Conservation (phyloP, 2,113 vertebrate species). For the Plotosus lineatus region DNA sequence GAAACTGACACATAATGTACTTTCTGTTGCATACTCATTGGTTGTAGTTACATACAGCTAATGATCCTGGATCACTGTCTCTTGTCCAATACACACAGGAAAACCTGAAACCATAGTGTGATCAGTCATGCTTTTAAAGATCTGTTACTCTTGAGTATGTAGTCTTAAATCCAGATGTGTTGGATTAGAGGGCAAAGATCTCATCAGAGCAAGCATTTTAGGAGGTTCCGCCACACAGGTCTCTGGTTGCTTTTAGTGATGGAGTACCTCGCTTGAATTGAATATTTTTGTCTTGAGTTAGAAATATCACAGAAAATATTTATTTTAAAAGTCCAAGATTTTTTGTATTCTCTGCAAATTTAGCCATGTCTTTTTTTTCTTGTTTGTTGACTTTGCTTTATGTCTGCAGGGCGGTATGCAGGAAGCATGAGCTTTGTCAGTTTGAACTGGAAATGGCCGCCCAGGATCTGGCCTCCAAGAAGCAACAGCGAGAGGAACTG, state of each 20-base stretch:
- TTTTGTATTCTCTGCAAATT: background rate
- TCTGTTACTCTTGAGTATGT: background rate
- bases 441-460: conserved; percentile 88
- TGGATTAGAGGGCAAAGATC: conserved; percentile 7
- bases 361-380: background rate
- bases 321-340: no score
- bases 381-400: background rate
- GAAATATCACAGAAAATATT: background rate
- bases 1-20: no score
- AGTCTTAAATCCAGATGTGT: conserved; percentile 8
- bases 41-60: background rate
- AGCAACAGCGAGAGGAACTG: conserved; percentile 91
- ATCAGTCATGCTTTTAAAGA: background rate
- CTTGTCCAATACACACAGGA: background rate
- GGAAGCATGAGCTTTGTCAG: conserved; percentile 91
- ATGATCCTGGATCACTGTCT: background rate
- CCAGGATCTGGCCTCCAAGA: conserved; percentile 87
- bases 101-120: background rate
- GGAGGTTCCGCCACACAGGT: background rate
- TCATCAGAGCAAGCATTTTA: background rate
- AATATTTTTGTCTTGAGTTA: background rate
- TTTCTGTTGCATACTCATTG: background rate
- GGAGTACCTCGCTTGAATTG: background rate
- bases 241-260: background rate
- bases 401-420: conserved; percentile 84